Percentiles rank a stretch among this genome's conserved stretches.
Conservation (phyloP, 2,888 invertebrate genomes). For the Agonum fuliginosum region DNA sequence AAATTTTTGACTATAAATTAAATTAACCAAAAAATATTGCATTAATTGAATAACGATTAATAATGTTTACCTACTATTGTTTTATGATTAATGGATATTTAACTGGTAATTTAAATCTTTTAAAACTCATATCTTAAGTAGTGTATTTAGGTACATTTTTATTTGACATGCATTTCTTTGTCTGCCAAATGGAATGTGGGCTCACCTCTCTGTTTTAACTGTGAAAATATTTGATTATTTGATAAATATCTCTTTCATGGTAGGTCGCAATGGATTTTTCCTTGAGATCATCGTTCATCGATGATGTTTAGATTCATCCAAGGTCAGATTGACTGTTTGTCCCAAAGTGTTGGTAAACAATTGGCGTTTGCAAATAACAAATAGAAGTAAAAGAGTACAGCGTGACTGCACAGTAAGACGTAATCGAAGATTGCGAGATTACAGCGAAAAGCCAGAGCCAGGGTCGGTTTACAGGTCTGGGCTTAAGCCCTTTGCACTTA, state of each 20-base stretch:
- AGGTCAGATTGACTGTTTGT: conserved; percentile 28
- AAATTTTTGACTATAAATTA: no score
- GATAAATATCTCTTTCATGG: neutral
- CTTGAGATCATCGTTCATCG: conserved; percentile 13
- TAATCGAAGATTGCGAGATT: conserved; percentile 45
- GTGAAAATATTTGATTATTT: neutral
- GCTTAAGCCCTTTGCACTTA: no score
- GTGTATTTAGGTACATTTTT: neutral
- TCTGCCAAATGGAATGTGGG: neutral
- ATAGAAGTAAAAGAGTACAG: conserved; percentile 38
- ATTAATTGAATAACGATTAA: no score
- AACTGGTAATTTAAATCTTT: no score
- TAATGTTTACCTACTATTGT: no score
- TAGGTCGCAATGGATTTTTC: conserved; percentile 12
- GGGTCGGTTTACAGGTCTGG: no score
- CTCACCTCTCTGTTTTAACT: no score
- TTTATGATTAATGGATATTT: no score
- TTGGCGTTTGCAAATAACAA: conserved; percentile 41
- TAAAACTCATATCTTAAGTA: no score
- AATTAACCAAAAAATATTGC: no score
- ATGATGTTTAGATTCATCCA: conserved; percentile 1
- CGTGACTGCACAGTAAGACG: conserved; percentile 48
- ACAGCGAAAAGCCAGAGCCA: no score
- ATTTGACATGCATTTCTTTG: neutral
- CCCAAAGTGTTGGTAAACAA: conserved; percentile 44